Evolutionary conservation across 2,797 vertebrate species (phyloP), one percentile per base, ranked within the genome.

Genomic region (Anguilla megastoma): DNA sequence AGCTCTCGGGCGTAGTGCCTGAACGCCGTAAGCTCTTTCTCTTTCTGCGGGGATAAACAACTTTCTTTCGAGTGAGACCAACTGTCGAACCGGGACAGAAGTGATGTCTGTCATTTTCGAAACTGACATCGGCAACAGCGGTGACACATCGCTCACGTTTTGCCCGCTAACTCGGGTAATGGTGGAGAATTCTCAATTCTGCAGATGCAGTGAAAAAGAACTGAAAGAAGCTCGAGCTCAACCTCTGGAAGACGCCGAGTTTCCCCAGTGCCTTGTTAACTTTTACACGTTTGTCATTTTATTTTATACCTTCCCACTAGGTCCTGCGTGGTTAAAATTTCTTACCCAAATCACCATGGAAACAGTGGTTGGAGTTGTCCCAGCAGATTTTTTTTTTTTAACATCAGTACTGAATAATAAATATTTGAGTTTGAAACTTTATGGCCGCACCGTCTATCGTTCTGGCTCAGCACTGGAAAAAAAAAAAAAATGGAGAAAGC

Each of bases 261-360:
- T 87, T 74, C 86, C 74, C 36, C 66, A n/a, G 86, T 87, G 86
- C 74, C 74, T 87, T 83, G 86, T 87, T 88, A 84, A 76, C 87
- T 84, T 88, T 74, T 1, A 83, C 41, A 87, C 71, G 87, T 88
- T 88, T 85, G 41, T 80, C 16, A 30, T 27, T 85, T 86, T 86
- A 86, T 88, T 79, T 36, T 85, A 86, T 88, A 87, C 86, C 82
- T 89, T 91, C 89, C 87, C 89, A 3, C 30, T 90, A 87, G 89
- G 86, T 89, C 54, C 21, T 83, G 58, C 84, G 12, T 58, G 87
- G 63, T 88, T 88, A 80, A 12, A 85, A 10, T 90, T 87, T 88
- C 89, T 90, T 85, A 89, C 87, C 90, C 63, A 83, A 90, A 96
- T 96, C 94, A 93, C 95, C 95, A 96, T 95, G 94, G 95, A 95